Evolutionary conservation across 2,797 vertebrate species (phyloP).

Genomic region (Hydrolagus colliei): DNA sequence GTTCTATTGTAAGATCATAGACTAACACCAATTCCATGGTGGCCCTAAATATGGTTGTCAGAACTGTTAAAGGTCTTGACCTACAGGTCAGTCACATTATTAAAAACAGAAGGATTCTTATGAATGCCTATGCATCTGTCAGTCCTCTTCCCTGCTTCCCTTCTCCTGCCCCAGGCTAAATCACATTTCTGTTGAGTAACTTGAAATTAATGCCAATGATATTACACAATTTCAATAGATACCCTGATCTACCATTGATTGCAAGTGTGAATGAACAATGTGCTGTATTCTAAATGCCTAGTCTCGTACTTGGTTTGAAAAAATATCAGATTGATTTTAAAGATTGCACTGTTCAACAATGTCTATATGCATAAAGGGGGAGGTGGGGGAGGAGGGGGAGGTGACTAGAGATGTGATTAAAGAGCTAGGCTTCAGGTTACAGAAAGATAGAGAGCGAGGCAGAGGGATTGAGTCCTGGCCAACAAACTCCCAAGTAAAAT

Average conservation of each 20-base stretch:
- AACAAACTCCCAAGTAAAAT: no score
- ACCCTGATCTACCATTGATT: not conserved
- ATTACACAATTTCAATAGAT: not conserved
- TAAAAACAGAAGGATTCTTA: constrained; percentile 20
- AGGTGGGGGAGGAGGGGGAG: no score
- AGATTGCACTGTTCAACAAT: no score
- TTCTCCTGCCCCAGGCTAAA: not conserved
- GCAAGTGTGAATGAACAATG: no score
- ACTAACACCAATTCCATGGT: not conserved
- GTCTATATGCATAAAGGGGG: no score
- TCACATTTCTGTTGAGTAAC: constrained; percentile 11
- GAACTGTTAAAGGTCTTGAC: constrained; percentile 21
- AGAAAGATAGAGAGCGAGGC: no score
- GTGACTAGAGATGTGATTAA: no score
- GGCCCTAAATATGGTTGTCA: not conserved
- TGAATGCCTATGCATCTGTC: not conserved
- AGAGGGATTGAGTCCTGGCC: no score
- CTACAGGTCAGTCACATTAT: not conserved
- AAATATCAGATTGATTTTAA: not conserved
- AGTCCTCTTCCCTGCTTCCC: constrained; percentile 2
- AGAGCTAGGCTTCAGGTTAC: no score
- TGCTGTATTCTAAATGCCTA: not conserved
- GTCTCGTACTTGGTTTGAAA: not conserved
- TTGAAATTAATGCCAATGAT: constrained; percentile 2
- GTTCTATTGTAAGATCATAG: not conserved